These are phyloP conservation scores for Donacobius atricapilla DNA, from an alignment of 2,113 vertebrate species.

Conservation along the genomic window DNA sequence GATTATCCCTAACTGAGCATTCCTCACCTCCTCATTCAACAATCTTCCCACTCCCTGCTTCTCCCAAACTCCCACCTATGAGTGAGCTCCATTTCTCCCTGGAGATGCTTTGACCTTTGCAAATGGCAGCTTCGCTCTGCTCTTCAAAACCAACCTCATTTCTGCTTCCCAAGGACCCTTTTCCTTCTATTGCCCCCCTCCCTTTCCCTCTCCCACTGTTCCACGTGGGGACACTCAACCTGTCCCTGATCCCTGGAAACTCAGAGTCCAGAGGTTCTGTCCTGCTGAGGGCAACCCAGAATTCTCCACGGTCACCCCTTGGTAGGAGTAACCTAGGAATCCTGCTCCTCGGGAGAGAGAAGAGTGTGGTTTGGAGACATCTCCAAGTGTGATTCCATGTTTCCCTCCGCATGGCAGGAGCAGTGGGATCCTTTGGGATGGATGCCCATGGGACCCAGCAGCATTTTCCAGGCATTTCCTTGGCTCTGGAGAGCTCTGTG, in stretches of 20 bases:
- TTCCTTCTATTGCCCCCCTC: neutral
- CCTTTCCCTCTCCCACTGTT: neutral
- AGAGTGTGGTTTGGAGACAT: neutral
- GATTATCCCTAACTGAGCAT: neutral
- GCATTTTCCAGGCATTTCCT: neutral
- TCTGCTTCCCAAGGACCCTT: neutral
- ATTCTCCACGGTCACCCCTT: neutral
- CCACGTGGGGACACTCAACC: neutral
- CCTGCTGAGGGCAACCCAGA: neutral
- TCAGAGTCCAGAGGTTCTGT: neutral
- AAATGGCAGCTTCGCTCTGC: neutral
- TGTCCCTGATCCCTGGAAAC: neutral
- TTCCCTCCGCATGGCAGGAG: neutral
- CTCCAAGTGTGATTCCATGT: neutral
- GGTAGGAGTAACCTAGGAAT: neutral
- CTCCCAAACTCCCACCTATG: neutral
- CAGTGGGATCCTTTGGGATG: neutral
- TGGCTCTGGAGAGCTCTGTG: rapidly evolving
- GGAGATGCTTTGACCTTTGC: neutral
- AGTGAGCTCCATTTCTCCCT: neutral
- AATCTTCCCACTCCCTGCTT: neutral
- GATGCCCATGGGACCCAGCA: neutral
- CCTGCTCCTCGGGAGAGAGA: neutral
- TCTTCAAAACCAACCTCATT: neutral
- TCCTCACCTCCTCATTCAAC: neutral